phyloP scores from a whole-genome alignment of 2,113 vertebrate genomes.

The Xiphias gladius region DNA sequence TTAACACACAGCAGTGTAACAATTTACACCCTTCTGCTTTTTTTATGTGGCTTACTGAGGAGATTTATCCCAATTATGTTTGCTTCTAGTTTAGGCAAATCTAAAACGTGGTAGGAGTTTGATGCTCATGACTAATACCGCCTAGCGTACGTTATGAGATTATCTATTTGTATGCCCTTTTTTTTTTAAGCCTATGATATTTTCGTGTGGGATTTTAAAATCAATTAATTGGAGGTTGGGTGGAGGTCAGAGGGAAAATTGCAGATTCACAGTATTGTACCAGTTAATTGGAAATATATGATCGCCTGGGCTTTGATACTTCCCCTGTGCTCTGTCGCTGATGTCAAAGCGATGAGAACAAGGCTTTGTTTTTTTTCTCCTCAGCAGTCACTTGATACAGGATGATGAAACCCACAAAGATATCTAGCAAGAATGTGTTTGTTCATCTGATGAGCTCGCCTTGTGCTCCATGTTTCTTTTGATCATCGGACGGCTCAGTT shows the following conservation, averaged over 20 bases:
- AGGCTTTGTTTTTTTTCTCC: conserved; percentile 75
- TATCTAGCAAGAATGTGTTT: conserved; percentile 83
- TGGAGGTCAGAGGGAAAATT: conserved; percentile 33
- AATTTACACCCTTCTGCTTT: conserved; percentile 62
- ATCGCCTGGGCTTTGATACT: conserved; percentile 50
- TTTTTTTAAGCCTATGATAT: conserved; percentile 21
- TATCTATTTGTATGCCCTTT: conserved; percentile 37
- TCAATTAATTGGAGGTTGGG: conserved; percentile 42
- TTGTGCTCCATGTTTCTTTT: conserved; percentile 71
- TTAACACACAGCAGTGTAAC: conserved; percentile 65
- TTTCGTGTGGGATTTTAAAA: conserved; percentile 36
- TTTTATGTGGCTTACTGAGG: conserved; percentile 45
- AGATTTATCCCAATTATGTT: conserved; percentile 69
- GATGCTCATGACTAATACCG: conserved; percentile 55
- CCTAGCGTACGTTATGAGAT: conserved; percentile 46
- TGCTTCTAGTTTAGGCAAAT: conserved; percentile 61
- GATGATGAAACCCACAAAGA: conserved; percentile 85
- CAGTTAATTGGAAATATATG: conserved; percentile 58
- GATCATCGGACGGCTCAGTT: conserved; percentile 66
- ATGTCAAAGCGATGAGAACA: conserved; percentile 76
- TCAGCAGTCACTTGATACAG: conserved; percentile 80
- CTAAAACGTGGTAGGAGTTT: conserved; percentile 45
- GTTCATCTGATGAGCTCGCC: conserved; percentile 75
- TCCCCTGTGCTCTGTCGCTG: conserved; percentile 28
- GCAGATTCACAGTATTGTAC: conserved; percentile 46